These are phyloP conservation scores for Nephila pilipes DNA, from an alignment of 1,140 invertebrate genomes.

Conservation along the genomic window DNA sequence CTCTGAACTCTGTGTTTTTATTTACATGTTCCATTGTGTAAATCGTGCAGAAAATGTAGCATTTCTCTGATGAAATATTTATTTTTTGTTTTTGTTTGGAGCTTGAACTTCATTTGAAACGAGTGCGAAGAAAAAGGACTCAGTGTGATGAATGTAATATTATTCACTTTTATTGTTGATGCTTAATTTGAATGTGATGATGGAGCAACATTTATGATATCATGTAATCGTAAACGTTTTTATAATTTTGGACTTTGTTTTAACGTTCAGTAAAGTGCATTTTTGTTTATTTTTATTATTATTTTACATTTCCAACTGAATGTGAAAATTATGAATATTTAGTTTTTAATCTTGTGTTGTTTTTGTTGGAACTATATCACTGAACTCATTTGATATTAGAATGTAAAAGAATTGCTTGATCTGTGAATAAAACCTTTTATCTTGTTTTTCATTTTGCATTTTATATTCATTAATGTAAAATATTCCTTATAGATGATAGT, in stretches of 20 bases:
- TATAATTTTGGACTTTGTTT: background rate
- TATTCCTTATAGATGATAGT: too few relatives aligned
- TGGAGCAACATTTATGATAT: background rate
- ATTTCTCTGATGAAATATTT: background rate
- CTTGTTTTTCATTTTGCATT: background rate
- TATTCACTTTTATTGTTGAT: too few relatives aligned
- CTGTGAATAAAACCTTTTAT: background rate
- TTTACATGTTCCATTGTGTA: background rate
- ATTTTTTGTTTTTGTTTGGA: background rate
- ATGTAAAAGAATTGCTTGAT: background rate
- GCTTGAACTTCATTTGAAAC: background rate
- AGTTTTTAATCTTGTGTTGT: background rate
- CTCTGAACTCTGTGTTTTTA: background rate
- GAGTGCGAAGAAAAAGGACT: background rate
- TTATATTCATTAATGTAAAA: background rate
- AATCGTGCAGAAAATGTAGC: background rate
- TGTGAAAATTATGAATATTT: background rate
- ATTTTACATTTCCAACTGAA: background rate
- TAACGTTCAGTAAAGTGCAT: background rate
- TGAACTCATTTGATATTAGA: background rate
- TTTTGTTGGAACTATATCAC: background rate
- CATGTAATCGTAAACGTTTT: background rate
- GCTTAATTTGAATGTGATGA: too few relatives aligned
- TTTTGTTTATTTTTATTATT: background rate
- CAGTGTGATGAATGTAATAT: background rate